Evolutionary conservation across 2,797 vertebrate genomes (phyloP).

Genomic region (Molothrus ater): DNA sequence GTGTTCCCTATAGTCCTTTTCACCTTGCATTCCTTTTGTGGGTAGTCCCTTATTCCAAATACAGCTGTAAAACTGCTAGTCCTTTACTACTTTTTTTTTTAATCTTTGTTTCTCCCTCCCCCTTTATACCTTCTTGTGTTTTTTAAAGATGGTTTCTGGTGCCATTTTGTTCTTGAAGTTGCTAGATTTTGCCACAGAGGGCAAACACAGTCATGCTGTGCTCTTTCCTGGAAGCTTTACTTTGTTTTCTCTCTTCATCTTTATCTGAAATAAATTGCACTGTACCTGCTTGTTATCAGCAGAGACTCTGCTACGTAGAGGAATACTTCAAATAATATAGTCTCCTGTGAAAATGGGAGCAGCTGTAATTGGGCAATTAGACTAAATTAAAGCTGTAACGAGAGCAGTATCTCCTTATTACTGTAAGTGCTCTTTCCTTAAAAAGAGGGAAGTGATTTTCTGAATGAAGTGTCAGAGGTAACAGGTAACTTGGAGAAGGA

Average conservation of each 20-base stretch:
- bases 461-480: neutral
- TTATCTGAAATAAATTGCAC: neutral
- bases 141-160: neutral
- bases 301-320: neutral
- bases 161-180: conserved; percentile 20
- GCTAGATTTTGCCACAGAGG: neutral
- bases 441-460: neutral
- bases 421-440: neutral
- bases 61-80: neutral
- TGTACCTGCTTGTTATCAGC: neutral
- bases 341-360: neutral
- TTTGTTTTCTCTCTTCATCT: neutral
- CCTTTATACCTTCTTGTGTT: fast-evolving
- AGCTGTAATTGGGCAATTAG: neutral
- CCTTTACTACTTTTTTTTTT: neutral
- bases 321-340: neutral
- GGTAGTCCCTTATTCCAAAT: neutral
- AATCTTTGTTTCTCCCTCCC: fast-evolving
- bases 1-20: neutral
- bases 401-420: neutral
- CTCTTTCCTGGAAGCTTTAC: neutral
- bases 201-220: neutral
- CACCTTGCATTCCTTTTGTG: neutral
- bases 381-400: neutral
- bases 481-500: neutral